Evolutionary conservation across 1,140 invertebrate species (phyloP).

Genomic region (Aphelenchoides besseyi): DNA sequence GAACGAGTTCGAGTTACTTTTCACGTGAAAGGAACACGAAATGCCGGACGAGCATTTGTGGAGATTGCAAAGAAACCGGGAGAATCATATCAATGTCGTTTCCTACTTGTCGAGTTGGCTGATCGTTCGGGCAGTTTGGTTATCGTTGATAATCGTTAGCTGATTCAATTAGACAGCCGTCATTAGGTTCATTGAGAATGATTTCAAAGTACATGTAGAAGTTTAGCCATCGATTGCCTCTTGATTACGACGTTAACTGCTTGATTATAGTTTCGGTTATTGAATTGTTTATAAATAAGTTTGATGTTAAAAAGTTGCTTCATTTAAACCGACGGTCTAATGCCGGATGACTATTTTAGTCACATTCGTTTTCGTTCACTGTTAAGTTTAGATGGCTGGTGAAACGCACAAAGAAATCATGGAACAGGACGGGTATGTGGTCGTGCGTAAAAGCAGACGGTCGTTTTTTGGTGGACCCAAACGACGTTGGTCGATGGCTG

Average conservation of each 20-base stretch:
- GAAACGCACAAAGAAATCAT: background rate
- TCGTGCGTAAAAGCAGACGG: background rate
- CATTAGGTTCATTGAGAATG: background rate
- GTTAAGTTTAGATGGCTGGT: background rate
- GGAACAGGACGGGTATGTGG: background rate
- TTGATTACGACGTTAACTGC: background rate
- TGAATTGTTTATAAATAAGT: background rate
- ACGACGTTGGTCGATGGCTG: background rate
- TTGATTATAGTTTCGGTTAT: too few relatives aligned
- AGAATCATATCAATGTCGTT: constrained; percentile 54
- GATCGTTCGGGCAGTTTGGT: constrained; percentile 41
- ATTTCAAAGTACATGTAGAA: background rate
- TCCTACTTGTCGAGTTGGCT: constrained; percentile 47
- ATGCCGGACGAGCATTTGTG: constrained; percentile 41
- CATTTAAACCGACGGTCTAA: too few relatives aligned
- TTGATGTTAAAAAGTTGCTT: background rate
- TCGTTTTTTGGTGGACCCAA: background rate
- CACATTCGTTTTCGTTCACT: background rate
- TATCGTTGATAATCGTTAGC: constrained; percentile 55
- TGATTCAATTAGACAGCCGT: background rate
- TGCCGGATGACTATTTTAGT: too few relatives aligned
- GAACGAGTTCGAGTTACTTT: constrained; percentile 55
- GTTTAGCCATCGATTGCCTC: background rate
- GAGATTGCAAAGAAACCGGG: constrained; percentile 55
- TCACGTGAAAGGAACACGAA: constrained; percentile 50